A percentile compares a stretch with the other conserved stretches of the same genome.
Conservation (phyloP, 2,888 invertebrate species). For the Ramazzottius varieornatus region DNA sequence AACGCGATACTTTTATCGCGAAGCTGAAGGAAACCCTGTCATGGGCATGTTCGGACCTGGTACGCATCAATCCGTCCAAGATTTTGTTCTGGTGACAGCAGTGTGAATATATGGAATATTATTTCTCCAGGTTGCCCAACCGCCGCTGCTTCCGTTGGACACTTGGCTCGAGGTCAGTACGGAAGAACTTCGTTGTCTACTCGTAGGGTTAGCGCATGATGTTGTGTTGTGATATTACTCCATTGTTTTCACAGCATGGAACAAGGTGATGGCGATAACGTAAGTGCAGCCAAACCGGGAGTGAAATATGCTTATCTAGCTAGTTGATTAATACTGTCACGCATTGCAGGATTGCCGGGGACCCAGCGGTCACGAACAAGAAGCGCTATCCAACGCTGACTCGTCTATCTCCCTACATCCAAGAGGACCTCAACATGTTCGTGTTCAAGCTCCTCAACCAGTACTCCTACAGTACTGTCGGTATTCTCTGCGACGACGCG, state of each 20-base stretch:
- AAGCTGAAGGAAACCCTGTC: background rate
- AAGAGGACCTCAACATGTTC: background rate
- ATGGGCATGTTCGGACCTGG: constrained; percentile 2
- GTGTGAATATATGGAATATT: too few relatives aligned
- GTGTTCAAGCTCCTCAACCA: background rate
- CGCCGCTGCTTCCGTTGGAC: background rate
- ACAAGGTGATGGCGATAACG: background rate
- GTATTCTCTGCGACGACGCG: background rate
- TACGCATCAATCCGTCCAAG: too few relatives aligned
- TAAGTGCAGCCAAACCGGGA: background rate
- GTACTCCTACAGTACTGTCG: background rate
- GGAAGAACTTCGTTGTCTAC: too few relatives aligned
- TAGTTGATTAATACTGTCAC: too few relatives aligned
- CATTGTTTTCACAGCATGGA: background rate
- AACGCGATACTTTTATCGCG: background rate
- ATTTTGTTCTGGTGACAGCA: too few relatives aligned
- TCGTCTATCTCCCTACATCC: background rate
- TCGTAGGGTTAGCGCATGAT: too few relatives aligned
- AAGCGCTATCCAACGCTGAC: constrained; percentile 1
- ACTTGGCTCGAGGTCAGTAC: background rate
- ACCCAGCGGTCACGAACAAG: background rate
- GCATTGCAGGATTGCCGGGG: background rate
- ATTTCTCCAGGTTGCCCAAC: background rate
- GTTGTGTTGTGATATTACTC: too few relatives aligned
- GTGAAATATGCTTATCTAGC: too few relatives aligned